A percentile compares a stretch with the other conserved stretches of the same genome.
Evolutionary conservation across 2,888 invertebrate genomes (phyloP).

Genomic region (Oscheius sp.): DNA sequence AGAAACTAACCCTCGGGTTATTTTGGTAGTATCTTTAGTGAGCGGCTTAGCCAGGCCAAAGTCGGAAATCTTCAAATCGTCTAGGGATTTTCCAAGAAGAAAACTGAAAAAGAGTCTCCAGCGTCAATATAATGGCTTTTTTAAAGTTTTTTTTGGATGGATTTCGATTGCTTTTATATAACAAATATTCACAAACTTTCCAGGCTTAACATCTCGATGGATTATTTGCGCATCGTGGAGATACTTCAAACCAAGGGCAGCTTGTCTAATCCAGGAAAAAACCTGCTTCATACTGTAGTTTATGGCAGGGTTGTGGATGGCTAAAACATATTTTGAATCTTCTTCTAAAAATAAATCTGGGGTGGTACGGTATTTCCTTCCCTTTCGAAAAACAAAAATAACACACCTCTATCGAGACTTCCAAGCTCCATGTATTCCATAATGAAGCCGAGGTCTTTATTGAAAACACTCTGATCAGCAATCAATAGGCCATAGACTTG

Average conservation of each 20-base stretch:
- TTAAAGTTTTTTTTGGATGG: background rate
- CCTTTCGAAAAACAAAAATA: too few relatives aligned
- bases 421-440: constrained; percentile 8
- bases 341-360: too few relatives aligned
- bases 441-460: background rate
- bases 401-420: background rate
- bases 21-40: background rate
- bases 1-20: background rate
- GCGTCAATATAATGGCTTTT: background rate
- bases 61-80: background rate
- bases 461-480: background rate
- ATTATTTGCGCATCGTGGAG: constrained; percentile 1
- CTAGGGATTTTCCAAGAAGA: background rate
- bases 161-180: background rate
- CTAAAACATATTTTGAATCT: background rate
- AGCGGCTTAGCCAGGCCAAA: constrained; percentile 1
- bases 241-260: background rate
- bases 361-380: too few relatives aligned
- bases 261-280: background rate
- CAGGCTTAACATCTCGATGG: constrained; percentile 11
- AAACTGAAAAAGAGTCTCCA: background rate
- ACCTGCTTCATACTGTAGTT: background rate
- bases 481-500: background rate
- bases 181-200: too few relatives aligned
- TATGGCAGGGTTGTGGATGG: background rate